A percentile compares a stretch with the other conserved stretches of the same genome.
These are phyloP conservation scores for Epinotia brunnichana DNA, from an alignment of 2,888 invertebrate genomes.

Conservation along the genomic window DNA sequence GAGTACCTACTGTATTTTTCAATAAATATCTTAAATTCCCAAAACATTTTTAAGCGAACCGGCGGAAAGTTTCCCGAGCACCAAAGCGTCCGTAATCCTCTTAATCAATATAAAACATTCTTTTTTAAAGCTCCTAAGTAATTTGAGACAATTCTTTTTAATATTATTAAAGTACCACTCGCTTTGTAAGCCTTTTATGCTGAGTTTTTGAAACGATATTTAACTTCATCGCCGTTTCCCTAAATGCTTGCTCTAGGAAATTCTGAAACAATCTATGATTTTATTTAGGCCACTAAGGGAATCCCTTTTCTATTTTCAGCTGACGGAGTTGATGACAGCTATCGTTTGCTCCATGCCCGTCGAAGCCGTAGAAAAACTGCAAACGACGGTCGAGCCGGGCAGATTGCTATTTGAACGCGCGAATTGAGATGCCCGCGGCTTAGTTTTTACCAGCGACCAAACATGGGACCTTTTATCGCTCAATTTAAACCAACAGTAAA, in stretches of 20 bases:
- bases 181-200: constrained; percentile 48
- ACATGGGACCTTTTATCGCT: constrained; percentile 26
- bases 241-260: not conserved
- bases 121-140: constrained; percentile 44
- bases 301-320: constrained; percentile 20
- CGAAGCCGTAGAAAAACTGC: constrained; percentile 23
- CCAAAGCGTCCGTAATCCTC: constrained; percentile 44
- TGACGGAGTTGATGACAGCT: constrained; percentile 18
- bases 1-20: constrained; percentile 16
- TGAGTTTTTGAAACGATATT: constrained; percentile 47
- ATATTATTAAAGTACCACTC: constrained; percentile 50
- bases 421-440: constrained; percentile 24
- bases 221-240: not conserved
- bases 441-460: constrained; percentile 29
- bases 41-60: constrained; percentile 16
- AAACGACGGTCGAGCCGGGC: constrained; percentile 10
- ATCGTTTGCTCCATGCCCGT: constrained; percentile 15
- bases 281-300: constrained; percentile 12
- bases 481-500: constrained; percentile 5
- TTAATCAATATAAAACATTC: constrained; percentile 48
- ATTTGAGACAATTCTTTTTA: constrained; percentile 45
- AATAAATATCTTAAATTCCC: constrained; percentile 13
- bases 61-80: constrained; percentile 2
- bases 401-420: constrained; percentile 26
- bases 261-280: not conserved